Conservation (phyloP, 2,113 vertebrate genomes). For the Podarcis raffonei region DNA sequence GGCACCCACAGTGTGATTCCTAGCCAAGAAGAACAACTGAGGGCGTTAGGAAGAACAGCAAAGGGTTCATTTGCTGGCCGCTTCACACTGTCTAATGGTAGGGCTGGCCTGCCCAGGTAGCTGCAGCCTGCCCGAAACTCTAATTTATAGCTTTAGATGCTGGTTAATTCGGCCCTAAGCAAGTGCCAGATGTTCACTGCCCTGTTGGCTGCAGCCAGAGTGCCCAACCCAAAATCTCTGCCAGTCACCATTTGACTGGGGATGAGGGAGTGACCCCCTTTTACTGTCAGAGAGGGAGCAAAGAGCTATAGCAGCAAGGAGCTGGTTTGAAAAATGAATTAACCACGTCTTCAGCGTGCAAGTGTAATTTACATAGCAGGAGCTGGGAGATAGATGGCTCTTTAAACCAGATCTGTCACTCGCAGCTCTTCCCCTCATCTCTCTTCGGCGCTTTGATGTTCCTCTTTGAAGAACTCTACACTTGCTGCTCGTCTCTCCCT, state of each 20-base stretch:
- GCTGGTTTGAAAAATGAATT: conserved; percentile 33
- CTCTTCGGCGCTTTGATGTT: conserved; percentile 67
- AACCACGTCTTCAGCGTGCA: conserved; percentile 28
- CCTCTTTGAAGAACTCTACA: conserved; percentile 69
- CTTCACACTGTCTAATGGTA: neutral
- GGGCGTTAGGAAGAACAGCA: too few species aligned
- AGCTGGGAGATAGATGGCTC: conserved; percentile 70
- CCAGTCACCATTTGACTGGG: neutral
- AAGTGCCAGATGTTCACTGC: neutral
- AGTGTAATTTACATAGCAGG: conserved; percentile 68
- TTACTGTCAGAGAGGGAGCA: accelerated
- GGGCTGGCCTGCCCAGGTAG: too few species aligned
- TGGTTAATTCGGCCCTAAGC: neutral
- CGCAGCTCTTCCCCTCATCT: conserved; percentile 48
- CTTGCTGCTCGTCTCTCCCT: conserved; percentile 51
- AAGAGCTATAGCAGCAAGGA: conserved; percentile 1
- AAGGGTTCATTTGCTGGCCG: neutral
- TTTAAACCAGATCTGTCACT: conserved; percentile 74
- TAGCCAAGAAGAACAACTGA: too few species aligned
- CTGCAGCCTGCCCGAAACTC: neutral
- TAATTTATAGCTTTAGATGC: neutral
- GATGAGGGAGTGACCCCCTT: neutral
- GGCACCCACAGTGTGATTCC: too few species aligned
- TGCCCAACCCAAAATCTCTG: accelerated
- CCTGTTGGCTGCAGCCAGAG: neutral